Conservation (phyloP, 92 coral and sea anemone species). For the Porites evermanni region DNA sequence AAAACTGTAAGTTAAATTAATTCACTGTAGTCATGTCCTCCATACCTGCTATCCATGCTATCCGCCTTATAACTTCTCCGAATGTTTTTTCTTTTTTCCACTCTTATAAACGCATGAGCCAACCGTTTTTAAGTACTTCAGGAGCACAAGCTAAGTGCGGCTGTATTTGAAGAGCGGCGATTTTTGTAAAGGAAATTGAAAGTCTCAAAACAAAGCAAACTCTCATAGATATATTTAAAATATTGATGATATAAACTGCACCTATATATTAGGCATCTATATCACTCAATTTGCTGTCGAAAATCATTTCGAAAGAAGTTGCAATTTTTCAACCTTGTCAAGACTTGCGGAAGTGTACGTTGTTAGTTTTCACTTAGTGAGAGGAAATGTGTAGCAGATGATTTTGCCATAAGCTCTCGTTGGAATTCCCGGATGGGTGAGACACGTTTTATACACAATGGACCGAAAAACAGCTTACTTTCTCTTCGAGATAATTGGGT, state of each 20-base stretch:
- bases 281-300: not conserved
- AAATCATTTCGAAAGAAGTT: not conserved
- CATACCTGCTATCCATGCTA: too few species aligned
- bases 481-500: too few species aligned
- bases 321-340: not conserved
- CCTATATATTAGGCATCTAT: not conserved
- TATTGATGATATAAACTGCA: slow-evolving; percentile 18
- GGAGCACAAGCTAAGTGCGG: too few species aligned
- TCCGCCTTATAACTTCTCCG: too few species aligned
- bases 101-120: too few species aligned
- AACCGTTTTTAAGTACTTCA: too few species aligned
- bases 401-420: not conserved
- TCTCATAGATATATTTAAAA: not conserved
- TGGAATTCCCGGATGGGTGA: not conserved
- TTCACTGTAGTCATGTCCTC: too few species aligned
- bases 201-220: not conserved
- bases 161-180: slow-evolving; percentile 10
- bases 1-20: too few species aligned
- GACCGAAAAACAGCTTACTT: too few species aligned
- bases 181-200: slow-evolving; percentile 14
- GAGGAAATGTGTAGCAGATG: not conserved
- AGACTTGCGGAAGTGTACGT: not conserved
- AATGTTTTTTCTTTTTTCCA: too few species aligned
- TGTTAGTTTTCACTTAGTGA: not conserved
- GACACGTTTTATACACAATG: not conserved